Percentiles rank a stretch among this genome's conserved stretches.
Evolutionary conservation across 1,140 invertebrate genomes (phyloP).

Genomic region (Drosophila paulistorum): DNA sequence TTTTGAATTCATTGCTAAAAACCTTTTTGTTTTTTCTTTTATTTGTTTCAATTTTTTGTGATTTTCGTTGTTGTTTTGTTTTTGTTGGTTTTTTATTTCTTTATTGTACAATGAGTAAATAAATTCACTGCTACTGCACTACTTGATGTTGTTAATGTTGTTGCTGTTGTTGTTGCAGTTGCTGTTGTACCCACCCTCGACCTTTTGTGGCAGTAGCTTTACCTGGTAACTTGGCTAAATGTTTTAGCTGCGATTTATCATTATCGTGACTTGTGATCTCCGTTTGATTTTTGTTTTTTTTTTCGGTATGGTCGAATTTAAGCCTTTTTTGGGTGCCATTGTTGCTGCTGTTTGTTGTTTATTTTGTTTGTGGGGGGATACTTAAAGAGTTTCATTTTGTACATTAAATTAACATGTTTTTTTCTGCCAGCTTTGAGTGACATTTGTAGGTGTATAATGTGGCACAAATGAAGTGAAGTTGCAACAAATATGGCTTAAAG

Average conservation of each 20-base stretch:
- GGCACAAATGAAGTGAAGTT: constrained; percentile 81
- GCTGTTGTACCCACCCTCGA: constrained; percentile 76
- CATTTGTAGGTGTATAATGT: constrained; percentile 81
- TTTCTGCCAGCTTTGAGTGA: constrained; percentile 62
- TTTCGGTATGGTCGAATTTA: constrained; percentile 43
- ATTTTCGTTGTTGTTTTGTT: constrained; percentile 35
- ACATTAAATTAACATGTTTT: constrained; percentile 80
- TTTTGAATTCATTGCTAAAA: too few relatives aligned
- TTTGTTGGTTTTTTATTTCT: constrained; percentile 74
- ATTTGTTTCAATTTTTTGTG: constrained; percentile 24
- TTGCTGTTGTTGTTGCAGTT: constrained; percentile 33
- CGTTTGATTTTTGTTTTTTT: constrained; percentile 54
- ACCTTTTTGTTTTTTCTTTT: constrained; percentile 13
- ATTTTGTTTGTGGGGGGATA: constrained; percentile 20
- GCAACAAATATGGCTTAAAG: constrained; percentile 73
- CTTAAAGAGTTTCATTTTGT: constrained; percentile 51
- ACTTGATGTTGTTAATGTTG: constrained; percentile 38
- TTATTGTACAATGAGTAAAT: constrained; percentile 81
- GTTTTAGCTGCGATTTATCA: constrained; percentile 81
- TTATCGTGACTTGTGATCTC: constrained; percentile 82
- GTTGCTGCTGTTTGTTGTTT: constrained; percentile 34
- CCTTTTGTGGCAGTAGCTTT: constrained; percentile 74
- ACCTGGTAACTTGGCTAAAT: constrained; percentile 66
- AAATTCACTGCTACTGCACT: constrained; percentile 72
- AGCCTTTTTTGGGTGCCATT: constrained; percentile 52